Conservation (phyloP, 2,797 vertebrate genomes). For the Malacoctenus gilli region DNA sequence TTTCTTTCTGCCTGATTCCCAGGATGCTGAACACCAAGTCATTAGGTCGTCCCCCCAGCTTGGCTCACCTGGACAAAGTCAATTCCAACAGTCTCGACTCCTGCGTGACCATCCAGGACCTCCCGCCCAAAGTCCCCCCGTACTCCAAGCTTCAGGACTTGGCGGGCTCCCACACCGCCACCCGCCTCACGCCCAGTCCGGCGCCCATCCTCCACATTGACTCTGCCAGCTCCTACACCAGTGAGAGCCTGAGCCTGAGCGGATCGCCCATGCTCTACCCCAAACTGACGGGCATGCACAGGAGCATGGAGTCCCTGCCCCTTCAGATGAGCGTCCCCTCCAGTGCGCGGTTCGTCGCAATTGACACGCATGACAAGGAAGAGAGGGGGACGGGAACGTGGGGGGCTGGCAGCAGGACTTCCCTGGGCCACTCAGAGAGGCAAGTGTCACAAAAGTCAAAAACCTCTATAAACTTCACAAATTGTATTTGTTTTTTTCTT, state of each 20-base stretch:
- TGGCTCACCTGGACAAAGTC: constrained; percentile 94
- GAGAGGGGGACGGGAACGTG: constrained; percentile 85
- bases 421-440: constrained; percentile 86
- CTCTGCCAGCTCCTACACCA: constrained; percentile 90
- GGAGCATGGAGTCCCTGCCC: constrained; percentile 96
- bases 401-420: constrained; percentile 86
- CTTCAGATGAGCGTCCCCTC: constrained; percentile 92
- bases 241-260: constrained; percentile 83
- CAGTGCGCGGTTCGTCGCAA: constrained; percentile 57
- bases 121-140: constrained; percentile 83
- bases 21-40: constrained; percentile 89
- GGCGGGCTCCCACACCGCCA: constrained; percentile 65
- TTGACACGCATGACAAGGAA: constrained; percentile 61
- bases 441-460: constrained; percentile 44
- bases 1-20: constrained; percentile 12
- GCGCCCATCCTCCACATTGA: constrained; percentile 96
- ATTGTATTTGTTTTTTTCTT: too few relatives aligned
- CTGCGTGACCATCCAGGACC: constrained; percentile 84
- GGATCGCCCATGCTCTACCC: constrained; percentile 89
- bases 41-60: constrained; percentile 88
- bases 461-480: too few relatives aligned
- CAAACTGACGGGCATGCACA: constrained; percentile 92
- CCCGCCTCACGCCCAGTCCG: constrained; percentile 93
- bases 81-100: constrained; percentile 96
- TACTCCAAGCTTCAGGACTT: constrained; percentile 90